Evolutionary conservation across 2,797 vertebrate genomes (phyloP), one percentile per base, ranked within the genome.

Genomic region (Carduelis carduelis): DNA sequence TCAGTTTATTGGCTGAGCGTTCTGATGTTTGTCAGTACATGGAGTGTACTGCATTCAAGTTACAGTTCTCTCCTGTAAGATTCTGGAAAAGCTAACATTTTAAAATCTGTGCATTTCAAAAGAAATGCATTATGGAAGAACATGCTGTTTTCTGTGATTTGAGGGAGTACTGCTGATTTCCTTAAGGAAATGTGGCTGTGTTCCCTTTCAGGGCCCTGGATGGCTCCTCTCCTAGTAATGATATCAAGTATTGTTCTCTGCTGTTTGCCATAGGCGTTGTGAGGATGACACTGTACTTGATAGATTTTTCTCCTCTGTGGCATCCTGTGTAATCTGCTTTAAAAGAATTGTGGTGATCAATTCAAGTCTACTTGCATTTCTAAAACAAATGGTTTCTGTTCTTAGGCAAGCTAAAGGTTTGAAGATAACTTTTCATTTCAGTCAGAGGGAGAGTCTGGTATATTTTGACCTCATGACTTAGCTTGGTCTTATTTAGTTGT

Each of bases 391-490:
- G 93, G 87, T 90, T 86, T 95, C 82, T 95, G 60, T 96, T 92
- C 83, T 96, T 80, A 35, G 89, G 95, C 87, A 92, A 95, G 93
- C 94, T 95, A 87, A 96, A 96, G 89, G 89, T 95, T 97, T 93
- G 94, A 94, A 90, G 91, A 92, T 94, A 97, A 96, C 85, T 94
- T 97, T 94, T 97, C 96, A 87, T 95, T 96, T 97, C 89, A 93
- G 96, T 97, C 97, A 97, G 90, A 94, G 82, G 92, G 74, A 90
- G 93, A 49, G n/a, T 87, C 88, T 85, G 89, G 94, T 80, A 65
- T 90, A 76, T 96, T 97, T 97, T 98, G 97, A 97, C 96, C 96
- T 96, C 43, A 18, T 49, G 91, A 90, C 91, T 96, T 95, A 16
- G 75, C 66, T 75, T 87, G 77, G 27, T 95, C 74, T 96, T 95